Conservation (phyloP, 2,113 vertebrate genomes). For the Cephalophus harveyi region DNA sequence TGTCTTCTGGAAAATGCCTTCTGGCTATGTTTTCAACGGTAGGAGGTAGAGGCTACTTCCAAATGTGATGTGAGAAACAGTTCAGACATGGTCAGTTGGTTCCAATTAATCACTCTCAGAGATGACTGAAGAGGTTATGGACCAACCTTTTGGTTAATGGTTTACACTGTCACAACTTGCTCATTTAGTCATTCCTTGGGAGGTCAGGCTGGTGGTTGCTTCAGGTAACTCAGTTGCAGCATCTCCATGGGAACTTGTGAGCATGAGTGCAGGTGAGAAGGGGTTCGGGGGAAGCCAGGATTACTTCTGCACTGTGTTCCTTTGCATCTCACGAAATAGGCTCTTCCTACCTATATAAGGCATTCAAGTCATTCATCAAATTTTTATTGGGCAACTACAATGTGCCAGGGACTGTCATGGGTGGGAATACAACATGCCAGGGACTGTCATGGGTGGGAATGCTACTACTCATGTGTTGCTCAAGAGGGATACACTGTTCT, state of each 20-base stretch:
- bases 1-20: slow-evolving; percentile 18
- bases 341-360: not conserved
- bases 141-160: not conserved
- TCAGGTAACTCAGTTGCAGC: not conserved
- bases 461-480: not conserved
- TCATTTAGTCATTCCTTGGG: not conserved
- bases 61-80: not conserved
- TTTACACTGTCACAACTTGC: not conserved
- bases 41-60: not conserved
- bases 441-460: not conserved
- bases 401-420: not conserved
- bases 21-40: not conserved
- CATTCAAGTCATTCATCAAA: not conserved
- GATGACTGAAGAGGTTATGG: not conserved
- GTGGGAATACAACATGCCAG: not conserved
- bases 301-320: not conserved
- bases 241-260: not conserved
- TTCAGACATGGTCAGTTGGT: not conserved
- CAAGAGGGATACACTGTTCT: not conserved
- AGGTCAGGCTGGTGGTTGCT: not conserved
- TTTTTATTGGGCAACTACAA: not conserved
- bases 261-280: not conserved
- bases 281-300: not conserved
- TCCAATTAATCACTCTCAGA: not conserved
- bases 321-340: not conserved